A percentile compares a stretch with the other conserved stretches of the same genome.
Conservation (phyloP, 2,888 invertebrate species). For the Coleophora deauratella region DNA sequence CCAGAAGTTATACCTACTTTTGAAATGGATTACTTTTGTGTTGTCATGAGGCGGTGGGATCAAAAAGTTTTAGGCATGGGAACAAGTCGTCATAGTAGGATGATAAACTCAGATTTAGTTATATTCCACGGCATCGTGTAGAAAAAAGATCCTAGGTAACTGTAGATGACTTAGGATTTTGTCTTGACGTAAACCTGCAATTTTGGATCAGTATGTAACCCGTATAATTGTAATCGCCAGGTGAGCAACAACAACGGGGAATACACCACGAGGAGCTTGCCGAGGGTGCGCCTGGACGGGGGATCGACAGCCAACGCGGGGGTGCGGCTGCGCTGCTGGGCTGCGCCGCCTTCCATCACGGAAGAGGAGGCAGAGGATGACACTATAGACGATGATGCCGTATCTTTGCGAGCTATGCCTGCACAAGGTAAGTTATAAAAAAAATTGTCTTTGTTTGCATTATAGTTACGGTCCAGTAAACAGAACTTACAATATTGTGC, state of each 20-base stretch:
- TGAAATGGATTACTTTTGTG: no score
- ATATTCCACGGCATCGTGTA: no score
- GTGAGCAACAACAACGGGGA: conserved; percentile 50
- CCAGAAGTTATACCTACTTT: no score
- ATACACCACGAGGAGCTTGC: conserved; percentile 65
- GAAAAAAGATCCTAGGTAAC: no score
- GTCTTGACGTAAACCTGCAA: no score
- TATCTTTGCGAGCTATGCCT: conserved; percentile 78
- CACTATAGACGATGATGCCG: conserved; percentile 73
- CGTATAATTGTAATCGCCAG: no score
- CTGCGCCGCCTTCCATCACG: conserved; percentile 78
- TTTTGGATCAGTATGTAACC: no score
- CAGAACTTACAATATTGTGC: neutral
- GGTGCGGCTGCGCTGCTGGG: conserved; percentile 74
- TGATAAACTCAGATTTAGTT: no score
- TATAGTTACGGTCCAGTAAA: neutral
- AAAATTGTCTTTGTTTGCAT: neutral
- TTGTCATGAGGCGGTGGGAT: no score
- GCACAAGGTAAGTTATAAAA: conserved; percentile 65
- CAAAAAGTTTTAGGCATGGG: no score
- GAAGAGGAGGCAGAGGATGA: conserved; percentile 78
- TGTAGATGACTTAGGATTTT: no score
- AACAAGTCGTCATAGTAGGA: no score
- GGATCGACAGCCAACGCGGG: conserved; percentile 77
- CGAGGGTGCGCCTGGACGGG: conserved; percentile 80